Evolutionary conservation across 2,113 vertebrate species (phyloP).

Genomic region (Hippocampus comes): DNA sequence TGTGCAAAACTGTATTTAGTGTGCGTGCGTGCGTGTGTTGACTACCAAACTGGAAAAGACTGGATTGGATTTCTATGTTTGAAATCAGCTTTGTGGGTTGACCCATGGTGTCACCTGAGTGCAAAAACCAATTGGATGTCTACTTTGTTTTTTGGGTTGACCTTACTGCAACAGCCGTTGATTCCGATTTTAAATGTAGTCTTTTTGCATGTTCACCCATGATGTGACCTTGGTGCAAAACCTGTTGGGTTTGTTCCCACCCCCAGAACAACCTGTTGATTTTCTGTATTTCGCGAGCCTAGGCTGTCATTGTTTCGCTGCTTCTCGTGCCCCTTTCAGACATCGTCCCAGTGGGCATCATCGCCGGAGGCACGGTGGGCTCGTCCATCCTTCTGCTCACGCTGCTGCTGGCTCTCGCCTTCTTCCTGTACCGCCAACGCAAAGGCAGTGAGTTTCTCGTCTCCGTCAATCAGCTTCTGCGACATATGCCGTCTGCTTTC

Average conservation of each 20-base stretch:
- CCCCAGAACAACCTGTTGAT: not conserved
- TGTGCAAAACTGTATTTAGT: too few relatives aligned
- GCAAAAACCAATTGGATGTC: not conserved
- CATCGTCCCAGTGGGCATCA: constrained; percentile 85
- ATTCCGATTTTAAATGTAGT: too few relatives aligned
- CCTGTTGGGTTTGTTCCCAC: not conserved
- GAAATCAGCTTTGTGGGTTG: not conserved
- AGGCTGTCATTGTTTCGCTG: not conserved
- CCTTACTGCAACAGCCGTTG: too few relatives aligned
- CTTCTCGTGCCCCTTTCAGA: constrained; percentile 70
- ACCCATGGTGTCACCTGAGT: not conserved
- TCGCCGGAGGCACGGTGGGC: constrained; percentile 81
- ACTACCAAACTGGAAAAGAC: too few relatives aligned
- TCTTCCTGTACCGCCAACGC: constrained; percentile 88
- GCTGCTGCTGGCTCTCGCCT: constrained; percentile 76
- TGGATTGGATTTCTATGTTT: not conserved
- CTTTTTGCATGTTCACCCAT: not conserved
- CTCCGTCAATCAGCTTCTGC: constrained; percentile 44
- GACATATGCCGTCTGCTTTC: constrained; percentile 32
- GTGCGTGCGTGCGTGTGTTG: too few relatives aligned
- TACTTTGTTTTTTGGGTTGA: too few relatives aligned
- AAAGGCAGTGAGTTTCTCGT: constrained; percentile 90
- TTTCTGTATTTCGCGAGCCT: not conserved
- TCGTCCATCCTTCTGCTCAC: constrained; percentile 80
- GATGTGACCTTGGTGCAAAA: not conserved